Base-by-base conservation (phyloP, 2,113 vertebrate species). In the Catharus fuscescens region DNA sequence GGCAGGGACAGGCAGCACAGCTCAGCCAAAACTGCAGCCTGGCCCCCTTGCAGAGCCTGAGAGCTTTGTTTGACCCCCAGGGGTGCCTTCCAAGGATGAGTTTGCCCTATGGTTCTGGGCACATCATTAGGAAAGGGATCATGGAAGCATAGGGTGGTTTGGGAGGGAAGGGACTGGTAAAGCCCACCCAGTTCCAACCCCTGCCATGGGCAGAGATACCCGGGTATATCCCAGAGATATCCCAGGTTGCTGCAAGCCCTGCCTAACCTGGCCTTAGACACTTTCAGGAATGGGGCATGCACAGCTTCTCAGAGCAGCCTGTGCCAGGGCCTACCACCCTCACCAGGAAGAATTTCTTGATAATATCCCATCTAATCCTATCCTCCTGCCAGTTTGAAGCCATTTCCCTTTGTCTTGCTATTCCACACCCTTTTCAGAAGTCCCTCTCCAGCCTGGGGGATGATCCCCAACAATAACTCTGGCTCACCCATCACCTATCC, bases 211-310 rank as follows among this genome's bases (percentile, higher is more conserved):
- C 32, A 74, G n/a, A 3, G 19, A 23, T 20, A 54, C 14, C 17
- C 40, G 14, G 40, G 3, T 40, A 14, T 40, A 40, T 40, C 40
- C 40, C 40, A 40, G 40, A 40, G 40, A 40, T 19, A 28, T 3
- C 3, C 62, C 40, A 83, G 18, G 12, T 18, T 48, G 31, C 29
- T 36, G 2, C 56, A 48, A 62, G 26, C 14, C 9, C 61, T 0
- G 0, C 40, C 14, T 8, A 42, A 1, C 8, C 17, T 48, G 25
- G 25, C 11, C 47, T 42, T 31, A 25, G 5, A 34, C 29, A 47
- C 21, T 77, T 48, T 0, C 4, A 54, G 47, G 8, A 3, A 66
- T n/a, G 15, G 8, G 32, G 36, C 6, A 73, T 8, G 18, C 44
- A 61, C 54, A 61, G n/a, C 14, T 82, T 34, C 29, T 54, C 13